Conservation (phyloP, 2,797 vertebrate species). For the Thripadectes ignobilis region DNA sequence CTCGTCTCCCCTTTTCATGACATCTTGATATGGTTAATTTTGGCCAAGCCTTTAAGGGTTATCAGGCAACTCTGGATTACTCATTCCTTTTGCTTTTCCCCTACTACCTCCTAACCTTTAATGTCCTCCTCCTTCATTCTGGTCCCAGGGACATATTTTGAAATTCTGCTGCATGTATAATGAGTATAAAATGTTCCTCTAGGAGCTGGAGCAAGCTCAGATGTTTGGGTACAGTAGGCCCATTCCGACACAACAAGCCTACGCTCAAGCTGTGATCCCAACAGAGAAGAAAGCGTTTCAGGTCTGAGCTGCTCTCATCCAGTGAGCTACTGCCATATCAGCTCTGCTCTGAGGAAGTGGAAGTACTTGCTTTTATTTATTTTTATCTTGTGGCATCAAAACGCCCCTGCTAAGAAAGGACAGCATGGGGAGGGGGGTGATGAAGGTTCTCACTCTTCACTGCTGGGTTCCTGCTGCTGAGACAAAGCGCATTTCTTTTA, state of each 20-base stretch:
- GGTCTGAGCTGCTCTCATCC: constrained; percentile 73
- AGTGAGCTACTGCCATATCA: constrained; percentile 58
- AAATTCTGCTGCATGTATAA: constrained; percentile 74
- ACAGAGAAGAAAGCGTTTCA: constrained; percentile 73
- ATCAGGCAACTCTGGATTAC: constrained; percentile 44
- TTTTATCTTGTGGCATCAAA: constrained; percentile 43
- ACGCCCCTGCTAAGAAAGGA: not conserved
- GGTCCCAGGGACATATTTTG: constrained; percentile 71
- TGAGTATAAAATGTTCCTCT: constrained; percentile 77
- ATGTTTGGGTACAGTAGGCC: constrained; percentile 77
- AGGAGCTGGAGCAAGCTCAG: constrained; percentile 73
- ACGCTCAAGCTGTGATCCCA: constrained; percentile 77
- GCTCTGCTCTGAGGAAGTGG: constrained; percentile 26
- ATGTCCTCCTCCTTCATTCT: constrained; percentile 69
- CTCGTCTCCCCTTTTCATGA: not conserved
- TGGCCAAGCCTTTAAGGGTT: constrained; percentile 31
- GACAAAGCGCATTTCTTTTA: not conserved
- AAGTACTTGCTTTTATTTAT: constrained; percentile 62
- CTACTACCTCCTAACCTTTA: constrained; percentile 64
- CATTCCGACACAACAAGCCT: constrained; percentile 78
- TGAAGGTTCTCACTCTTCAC: not conserved
- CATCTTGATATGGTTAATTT: not conserved
- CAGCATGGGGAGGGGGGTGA: not conserved
- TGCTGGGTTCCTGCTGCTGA: not conserved
- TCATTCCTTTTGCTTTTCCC: constrained; percentile 54